Base-by-base conservation (phyloP, 2,797 vertebrate genomes). In the Dryobates pubescens region DNA sequence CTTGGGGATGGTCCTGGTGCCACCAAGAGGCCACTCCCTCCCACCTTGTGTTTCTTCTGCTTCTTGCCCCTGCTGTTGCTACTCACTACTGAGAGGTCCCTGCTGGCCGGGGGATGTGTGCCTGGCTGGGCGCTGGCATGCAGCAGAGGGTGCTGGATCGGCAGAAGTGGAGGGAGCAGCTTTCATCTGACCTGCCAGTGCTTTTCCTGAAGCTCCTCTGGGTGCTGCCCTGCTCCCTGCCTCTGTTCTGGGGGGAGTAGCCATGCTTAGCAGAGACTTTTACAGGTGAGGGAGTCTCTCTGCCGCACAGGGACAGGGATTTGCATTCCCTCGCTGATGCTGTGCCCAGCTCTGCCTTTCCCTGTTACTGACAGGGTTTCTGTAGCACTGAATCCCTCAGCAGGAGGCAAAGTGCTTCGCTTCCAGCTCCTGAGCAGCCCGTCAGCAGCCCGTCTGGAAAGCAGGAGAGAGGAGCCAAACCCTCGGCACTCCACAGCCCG, bases 141-240 rank as follows among this genome's bases (percentile, higher is more conserved):
- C 19, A 62, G 69, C 76, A 84, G 72, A 78, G 71, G 63, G 70
- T 70, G 75, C 70, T 89, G 95, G 82, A 70, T 62, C 76, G 22
- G 38, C 73, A 57, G 61, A 27, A 80, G 32, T 6, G 0, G 30
- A 41, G 59, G 29, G 6, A 88, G 38, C 62, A 41, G 56, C 86
- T 69, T 65, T 65, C 34, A 53, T 59, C 51, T 0, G 6, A 13
- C 41, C 86, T 3, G 0, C 27, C 32, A 63, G 53, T 0, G 0
- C 41, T 72, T 77, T 26, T 64, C 14, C 57, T n/a, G 77, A 14
- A 58, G 51, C 38, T 88, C 67, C 77, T 80, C 89, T 87, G 73
- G 76, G 71, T 86, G 85, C 73, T 69, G 41, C 75, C 5, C 62
- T 54, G 64, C 79, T 63, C 76, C 64, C 51, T 47, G 45, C 34